A percentile compares a stretch with the other conserved stretches of the same genome.
Evolutionary conservation across 2,113 vertebrate genomes (phyloP).

Genomic region (Dinomys branickii): DNA sequence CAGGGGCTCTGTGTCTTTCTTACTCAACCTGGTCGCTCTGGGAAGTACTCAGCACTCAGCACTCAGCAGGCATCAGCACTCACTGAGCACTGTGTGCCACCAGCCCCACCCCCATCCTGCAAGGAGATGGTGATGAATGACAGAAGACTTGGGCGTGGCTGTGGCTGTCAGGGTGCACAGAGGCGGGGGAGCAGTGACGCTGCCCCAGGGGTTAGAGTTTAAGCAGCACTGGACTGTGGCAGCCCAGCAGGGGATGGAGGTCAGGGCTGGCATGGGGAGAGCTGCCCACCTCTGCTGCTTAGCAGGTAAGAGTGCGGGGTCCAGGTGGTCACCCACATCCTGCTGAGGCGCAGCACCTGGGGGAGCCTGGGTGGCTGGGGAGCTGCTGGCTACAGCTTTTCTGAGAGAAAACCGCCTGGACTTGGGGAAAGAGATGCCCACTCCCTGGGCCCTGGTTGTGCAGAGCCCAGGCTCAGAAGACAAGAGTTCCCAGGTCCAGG

Average conservation of each 20-base stretch:
- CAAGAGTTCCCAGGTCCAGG: not conserved
- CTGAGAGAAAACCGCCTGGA: not conserved
- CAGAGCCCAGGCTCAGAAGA: not conserved
- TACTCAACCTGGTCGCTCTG: not conserved
- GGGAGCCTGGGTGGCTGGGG: not conserved
- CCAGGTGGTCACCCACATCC: not conserved
- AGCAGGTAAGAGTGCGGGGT: not conserved
- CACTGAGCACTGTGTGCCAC: not conserved
- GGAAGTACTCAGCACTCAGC: not conserved
- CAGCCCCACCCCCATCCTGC: not conserved
- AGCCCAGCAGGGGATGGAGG: not conserved
- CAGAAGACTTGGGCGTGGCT: not conserved
- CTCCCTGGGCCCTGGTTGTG: not conserved
- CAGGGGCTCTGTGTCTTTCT: not conserved
- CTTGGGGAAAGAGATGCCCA: rapidly evolving
- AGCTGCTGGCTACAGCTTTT: not conserved
- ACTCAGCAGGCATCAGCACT: not conserved
- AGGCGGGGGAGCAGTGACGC: not conserved
- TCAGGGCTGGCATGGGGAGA: no score
- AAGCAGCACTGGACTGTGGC: not conserved
- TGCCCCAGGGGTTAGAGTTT: not conserved
- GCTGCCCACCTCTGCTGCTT: not conserved
- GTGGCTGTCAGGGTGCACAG: not conserved
- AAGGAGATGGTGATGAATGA: not conserved
- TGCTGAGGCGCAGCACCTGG: not conserved